phyloP scores from a whole-genome alignment of 2,113 vertebrate species.

The Stercorarius parasiticus region DNA sequence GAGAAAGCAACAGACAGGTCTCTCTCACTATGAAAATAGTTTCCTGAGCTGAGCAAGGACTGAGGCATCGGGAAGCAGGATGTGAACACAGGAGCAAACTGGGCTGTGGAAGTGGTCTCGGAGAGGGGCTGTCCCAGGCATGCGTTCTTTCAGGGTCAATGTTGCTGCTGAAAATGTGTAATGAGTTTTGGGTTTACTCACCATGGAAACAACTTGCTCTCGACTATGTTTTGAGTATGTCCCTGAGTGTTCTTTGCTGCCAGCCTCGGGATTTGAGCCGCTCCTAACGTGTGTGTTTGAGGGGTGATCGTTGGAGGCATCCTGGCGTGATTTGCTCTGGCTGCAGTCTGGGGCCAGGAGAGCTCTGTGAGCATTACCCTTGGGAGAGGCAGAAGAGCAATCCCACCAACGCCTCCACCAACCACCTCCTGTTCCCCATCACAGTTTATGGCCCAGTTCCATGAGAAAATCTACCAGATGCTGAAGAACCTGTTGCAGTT shows the following conservation, averaged over 20 bases:
- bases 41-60: not conserved
- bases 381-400: not conserved
- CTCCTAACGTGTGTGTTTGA: accelerated
- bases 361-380: accelerated
- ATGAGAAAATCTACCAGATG: constrained; percentile 94
- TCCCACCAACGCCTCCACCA: not conserved
- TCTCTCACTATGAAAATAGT: not conserved
- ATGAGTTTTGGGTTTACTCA: not conserved
- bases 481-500: constrained; percentile 93
- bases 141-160: accelerated
- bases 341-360: accelerated
- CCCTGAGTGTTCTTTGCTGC: not conserved
- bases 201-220: not conserved
- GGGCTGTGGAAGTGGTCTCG: no score
- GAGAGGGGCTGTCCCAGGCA: not conserved
- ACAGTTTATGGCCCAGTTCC: constrained; percentile 96
- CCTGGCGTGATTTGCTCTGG: accelerated
- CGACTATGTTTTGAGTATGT: accelerated
- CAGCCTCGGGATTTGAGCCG: not conserved
- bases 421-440: not conserved
- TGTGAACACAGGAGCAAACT: not conserved
- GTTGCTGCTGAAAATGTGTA: not conserved
- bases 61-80: not conserved
- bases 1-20: not conserved
- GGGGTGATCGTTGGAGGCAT: accelerated